phyloP scores from a whole-genome alignment of 2,888 invertebrate species.

The Troilus luridus region DNA sequence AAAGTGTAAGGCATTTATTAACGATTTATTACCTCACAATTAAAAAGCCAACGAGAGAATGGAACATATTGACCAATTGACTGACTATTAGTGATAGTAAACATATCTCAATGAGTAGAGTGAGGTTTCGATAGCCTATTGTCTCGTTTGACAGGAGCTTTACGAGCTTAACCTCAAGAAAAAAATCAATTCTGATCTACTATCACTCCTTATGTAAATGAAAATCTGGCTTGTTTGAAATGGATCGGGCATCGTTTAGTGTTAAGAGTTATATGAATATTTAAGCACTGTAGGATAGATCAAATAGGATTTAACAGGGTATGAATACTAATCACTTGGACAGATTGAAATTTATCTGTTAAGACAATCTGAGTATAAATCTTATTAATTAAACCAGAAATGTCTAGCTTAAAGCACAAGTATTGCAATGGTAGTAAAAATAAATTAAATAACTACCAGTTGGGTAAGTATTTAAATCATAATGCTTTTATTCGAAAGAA shows the following conservation, averaged over 20 bases:
- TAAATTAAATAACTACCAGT: too few species aligned
- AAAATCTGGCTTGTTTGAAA: not conserved
- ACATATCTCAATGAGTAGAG: not conserved
- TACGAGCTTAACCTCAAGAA: not conserved
- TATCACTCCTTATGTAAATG: not conserved
- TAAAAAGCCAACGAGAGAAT: not conserved
- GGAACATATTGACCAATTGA: constrained; percentile 26
- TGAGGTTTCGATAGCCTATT: constrained; percentile 4
- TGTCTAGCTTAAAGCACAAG: too few species aligned
- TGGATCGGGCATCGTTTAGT: not conserved
- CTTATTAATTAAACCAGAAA: too few species aligned
- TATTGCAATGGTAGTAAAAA: too few species aligned
- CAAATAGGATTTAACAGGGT: too few species aligned
- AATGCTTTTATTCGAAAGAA: too few species aligned
- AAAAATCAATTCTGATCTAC: not conserved
- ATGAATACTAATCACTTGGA: too few species aligned
- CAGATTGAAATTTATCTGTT: too few species aligned
- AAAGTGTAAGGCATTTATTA: constrained; percentile 13
- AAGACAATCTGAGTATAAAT: too few species aligned
- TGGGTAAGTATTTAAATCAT: too few species aligned
- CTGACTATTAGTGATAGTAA: not conserved
- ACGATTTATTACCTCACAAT: constrained; percentile 16
- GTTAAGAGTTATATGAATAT: not conserved
- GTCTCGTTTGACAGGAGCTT: not conserved
- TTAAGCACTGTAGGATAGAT: too few species aligned